Percentiles rank a stretch among this genome's conserved stretches.
These are phyloP conservation scores for Tricholaema leucomelas DNA, from an alignment of 2,113 vertebrate species.

Conservation along the genomic window DNA sequence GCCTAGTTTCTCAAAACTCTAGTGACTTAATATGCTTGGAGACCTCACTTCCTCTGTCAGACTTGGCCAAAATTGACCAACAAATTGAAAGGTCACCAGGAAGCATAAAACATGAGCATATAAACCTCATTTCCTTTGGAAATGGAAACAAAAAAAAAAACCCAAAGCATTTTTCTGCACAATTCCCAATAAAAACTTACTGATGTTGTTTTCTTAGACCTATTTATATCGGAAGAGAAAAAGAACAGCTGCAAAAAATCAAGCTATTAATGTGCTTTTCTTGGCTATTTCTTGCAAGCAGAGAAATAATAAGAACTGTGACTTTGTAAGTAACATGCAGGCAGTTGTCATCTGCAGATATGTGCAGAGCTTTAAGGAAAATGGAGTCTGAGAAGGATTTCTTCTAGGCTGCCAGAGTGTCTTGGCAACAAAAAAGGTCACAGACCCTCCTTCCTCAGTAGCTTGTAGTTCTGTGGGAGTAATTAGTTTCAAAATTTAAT, in stretches of 20 bases:
- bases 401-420: background rate
- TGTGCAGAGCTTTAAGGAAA: background rate
- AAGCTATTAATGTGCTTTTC: conserved; percentile 22
- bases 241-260: conserved; percentile 57
- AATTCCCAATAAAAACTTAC: conserved; percentile 38
- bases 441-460: background rate
- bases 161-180: conserved; percentile 41
- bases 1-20: background rate
- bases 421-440: background rate
- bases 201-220: conserved; percentile 37
- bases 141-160: background rate
- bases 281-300: background rate
- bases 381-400: background rate
- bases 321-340: background rate
- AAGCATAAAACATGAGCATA: conserved; percentile 13
- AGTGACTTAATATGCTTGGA: background rate
- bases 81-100: conserved; percentile 31
- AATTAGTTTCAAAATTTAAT: background rate
- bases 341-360: background rate
- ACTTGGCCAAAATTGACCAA: conserved; percentile 13
- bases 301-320: conserved; percentile 17
- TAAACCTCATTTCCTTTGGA: conserved; percentile 52
- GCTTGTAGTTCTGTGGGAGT: background rate
- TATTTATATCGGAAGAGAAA: conserved; percentile 46
- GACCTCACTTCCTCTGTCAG: background rate